Conservation (phyloP, 2,113 vertebrate genomes). For the Oceanodroma tethys region DNA sequence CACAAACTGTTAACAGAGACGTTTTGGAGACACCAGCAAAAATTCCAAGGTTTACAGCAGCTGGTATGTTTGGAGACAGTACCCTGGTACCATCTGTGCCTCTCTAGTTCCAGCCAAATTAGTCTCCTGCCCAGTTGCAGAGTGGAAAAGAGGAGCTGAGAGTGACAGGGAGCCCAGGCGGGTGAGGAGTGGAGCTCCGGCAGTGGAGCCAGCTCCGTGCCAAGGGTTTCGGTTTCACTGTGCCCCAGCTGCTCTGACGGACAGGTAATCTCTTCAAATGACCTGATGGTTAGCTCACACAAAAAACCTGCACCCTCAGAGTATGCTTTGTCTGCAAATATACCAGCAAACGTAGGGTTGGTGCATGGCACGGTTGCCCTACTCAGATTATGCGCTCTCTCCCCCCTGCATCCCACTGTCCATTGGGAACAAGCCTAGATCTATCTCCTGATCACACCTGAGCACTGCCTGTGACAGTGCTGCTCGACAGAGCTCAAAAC, state of each 20-base stretch:
- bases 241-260: neutral
- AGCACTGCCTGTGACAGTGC: neutral
- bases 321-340: neutral
- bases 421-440: neutral
- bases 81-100: slow-evolving; percentile 11
- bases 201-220: neutral
- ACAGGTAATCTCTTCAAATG: neutral
- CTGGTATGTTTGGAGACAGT: slow-evolving; percentile 19
- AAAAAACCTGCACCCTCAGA: neutral
- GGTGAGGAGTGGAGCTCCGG: neutral
- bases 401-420: neutral
- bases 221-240: neutral
- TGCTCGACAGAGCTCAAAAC: neutral
- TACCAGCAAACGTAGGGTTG: neutral
- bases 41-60: slow-evolving; percentile 1
- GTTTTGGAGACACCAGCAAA: neutral
- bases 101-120: slow-evolving; percentile 7
- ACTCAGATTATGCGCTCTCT: neutral
- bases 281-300: neutral
- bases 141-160: neutral
- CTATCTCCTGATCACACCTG: neutral
- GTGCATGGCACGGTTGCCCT: rapidly evolving
- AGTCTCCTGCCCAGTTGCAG: neutral
- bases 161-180: neutral
- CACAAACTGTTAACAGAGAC: neutral